Conservation (phyloP, 2,888 invertebrate species). For the Chrysotoxum bicinctum region DNA sequence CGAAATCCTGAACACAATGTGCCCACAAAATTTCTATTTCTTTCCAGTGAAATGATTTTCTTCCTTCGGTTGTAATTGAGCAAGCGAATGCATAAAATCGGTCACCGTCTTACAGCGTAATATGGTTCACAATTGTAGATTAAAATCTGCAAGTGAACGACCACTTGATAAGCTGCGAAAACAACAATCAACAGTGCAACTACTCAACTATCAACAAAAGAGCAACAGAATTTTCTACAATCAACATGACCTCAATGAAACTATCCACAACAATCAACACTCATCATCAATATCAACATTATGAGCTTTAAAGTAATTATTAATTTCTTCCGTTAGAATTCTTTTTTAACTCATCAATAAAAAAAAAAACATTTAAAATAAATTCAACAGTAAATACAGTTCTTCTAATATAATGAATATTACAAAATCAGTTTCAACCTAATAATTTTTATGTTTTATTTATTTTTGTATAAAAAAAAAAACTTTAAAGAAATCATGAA, state of each 20-base stretch:
- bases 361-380: not conserved
- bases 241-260: not conserved
- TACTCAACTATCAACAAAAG: not conserved
- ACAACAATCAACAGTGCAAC: not conserved
- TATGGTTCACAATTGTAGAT: not conserved
- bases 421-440: not conserved
- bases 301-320: not conserved
- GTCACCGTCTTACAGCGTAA: not conserved
- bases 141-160: not conserved
- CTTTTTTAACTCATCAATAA: not conserved
- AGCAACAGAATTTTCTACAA: not conserved
- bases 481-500: not conserved
- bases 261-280: constrained; percentile 10
- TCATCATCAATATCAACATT: not conserved
- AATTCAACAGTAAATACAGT: not conserved
- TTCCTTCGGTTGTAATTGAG: not conserved
- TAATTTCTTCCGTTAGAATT: not conserved
- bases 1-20: not conserved
- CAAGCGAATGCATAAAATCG: not conserved
- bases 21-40: not conserved
- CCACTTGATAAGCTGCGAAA: not conserved
- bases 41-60: not conserved
- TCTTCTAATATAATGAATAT: not conserved
- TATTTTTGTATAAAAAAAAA: not conserved
- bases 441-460: not conserved